Evolutionary conservation across 2,888 invertebrate genomes (phyloP), one percentile per base, ranked within the genome.

Genomic region (Orthosia cruda): DNA sequence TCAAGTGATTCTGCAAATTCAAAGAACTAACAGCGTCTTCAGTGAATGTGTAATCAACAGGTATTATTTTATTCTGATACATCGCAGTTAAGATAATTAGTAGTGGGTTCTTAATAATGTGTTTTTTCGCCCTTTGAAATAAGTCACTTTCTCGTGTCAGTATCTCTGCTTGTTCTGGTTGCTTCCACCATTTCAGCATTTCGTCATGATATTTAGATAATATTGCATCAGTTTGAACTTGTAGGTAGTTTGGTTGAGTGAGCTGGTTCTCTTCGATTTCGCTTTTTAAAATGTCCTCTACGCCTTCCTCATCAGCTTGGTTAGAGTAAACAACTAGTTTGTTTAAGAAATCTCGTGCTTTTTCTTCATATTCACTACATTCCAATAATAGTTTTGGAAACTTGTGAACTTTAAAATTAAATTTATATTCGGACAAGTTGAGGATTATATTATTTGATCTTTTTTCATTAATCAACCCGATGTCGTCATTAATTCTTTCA

Each of bases 121-220:
- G 59, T 12, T 58, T 47, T 18, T 65, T 63, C 5, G 74, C n/a
- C 26, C 5, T 23, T 7, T 74, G 7, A 50, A 71, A 84, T 2
- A 11, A 61, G 9, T 61, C 15, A 5, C 4, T 26, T 9, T 64
- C 1, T 59, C 70, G 74, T n/a, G 85, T 85, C 0, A 81, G 70
- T 63, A 77, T 81, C n/a, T 12, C 0, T 16, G 55, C 32, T 0
- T 45, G 3, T 47, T 50, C 1, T n/a, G 40, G 26, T 32, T n/a
- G 3, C 70, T 64, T 75, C 83, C 85, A 87, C 86, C 86, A 86
- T 62, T 81, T 77, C 54, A 78, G 77, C 50, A 83, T 63, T 15
- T 26, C 54, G 15, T 80, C 57, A 40, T 87, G 85, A 15, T 72
- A 75, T 61, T 72, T 69, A 11, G 76, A 23, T 61, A 70, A 81